Evolutionary conservation across 1,140 invertebrate species (phyloP).

Genomic region (Drosophila serrata): DNA sequence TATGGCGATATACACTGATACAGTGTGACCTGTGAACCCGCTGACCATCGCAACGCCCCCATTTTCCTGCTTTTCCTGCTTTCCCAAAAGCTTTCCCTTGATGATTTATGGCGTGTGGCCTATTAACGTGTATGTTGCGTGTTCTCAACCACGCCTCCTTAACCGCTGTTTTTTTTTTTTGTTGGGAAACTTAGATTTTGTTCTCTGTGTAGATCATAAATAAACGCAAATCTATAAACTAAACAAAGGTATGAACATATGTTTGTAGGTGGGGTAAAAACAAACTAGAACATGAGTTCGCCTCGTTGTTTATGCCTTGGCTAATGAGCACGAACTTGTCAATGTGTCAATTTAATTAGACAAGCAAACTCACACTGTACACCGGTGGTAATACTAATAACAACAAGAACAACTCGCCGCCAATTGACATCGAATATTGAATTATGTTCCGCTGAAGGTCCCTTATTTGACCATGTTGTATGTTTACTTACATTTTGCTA

Average conservation of each 20-base stretch:
- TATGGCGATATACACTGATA: conserved; percentile 51
- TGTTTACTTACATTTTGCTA: conserved; percentile 57
- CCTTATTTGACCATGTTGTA: conserved; percentile 38
- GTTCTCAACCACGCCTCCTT: conserved; percentile 32
- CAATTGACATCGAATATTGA: conserved; percentile 53
- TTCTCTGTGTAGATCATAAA: conserved; percentile 65
- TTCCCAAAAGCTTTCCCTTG: too few relatives aligned
- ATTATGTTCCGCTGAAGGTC: conserved; percentile 27
- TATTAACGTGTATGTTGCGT: conserved; percentile 66
- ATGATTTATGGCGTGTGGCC: conserved; percentile 82
- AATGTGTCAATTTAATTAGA: conserved; percentile 85
- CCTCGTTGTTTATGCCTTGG: conserved; percentile 51
- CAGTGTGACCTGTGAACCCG: conserved; percentile 50
- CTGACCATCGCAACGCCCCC: conserved; percentile 52
- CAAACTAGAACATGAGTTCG: conserved; percentile 54
- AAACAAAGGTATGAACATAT: conserved; percentile 41
- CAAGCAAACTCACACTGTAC: conserved; percentile 64
- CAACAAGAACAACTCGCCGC: conserved; percentile 14
- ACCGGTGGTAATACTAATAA: not conserved
- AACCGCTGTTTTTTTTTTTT: not conserved
- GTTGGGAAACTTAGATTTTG: conserved; percentile 9
- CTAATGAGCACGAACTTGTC: conserved; percentile 84
- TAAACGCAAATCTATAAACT: conserved; percentile 83
- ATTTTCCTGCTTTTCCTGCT: conserved; percentile 32
- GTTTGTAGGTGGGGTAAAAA: not conserved